Evolutionary conservation across 2,888 invertebrate genomes (phyloP), one percentile per base, ranked within the genome.

Genomic region (Meandrusa payeni): DNA sequence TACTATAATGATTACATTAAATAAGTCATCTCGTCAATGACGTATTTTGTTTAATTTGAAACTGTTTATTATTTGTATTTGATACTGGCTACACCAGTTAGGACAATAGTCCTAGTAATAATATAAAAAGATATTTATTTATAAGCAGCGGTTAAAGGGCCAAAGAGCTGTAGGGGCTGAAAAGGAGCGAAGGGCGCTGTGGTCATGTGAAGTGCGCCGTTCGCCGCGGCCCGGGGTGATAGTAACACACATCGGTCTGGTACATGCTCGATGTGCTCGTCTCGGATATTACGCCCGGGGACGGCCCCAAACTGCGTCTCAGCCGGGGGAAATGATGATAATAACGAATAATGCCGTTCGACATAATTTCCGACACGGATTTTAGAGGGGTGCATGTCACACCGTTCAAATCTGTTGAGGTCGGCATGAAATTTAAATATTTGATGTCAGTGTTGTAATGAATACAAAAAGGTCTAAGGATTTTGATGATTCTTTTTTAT

Each of bases 341-440:
- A 57, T 62, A 54, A 55, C 52, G 54, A 50, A 57, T 61, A 62
- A 66, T 64, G 54, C 52, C 54, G 55, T 61, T 61, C 50, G 41
- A 48, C 51, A 53, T 64, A 53, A 66, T 63, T 64, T 61, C 60
- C 63, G 58, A 57, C 54, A 54, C 46, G 50, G 51, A 46, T 59
- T 54, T 48, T 1, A 44, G 47, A 22, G 24, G 42, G 49, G 37
- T 24, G 39, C 6, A 26, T 9, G 1, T 59, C 34, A 61, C 55
- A 61, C 59, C 47, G 54, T 20, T 10, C 2, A 7, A n/a, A n/a
- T n/a, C n/a, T n/a, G n/a, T n/a, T n/a, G n/a, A n/a, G n/a, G n/a
- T n/a, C n/a, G n/a, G n/a, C n/a, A n/a, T n/a, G n/a, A n/a, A n/a
- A n/a, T n/a, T n/a, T n/a, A n/a, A n/a, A n/a, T n/a, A n/a, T n/a